Base-by-base conservation (phyloP, 2,797 vertebrate species). In the Eulemur albifrons region DNA sequence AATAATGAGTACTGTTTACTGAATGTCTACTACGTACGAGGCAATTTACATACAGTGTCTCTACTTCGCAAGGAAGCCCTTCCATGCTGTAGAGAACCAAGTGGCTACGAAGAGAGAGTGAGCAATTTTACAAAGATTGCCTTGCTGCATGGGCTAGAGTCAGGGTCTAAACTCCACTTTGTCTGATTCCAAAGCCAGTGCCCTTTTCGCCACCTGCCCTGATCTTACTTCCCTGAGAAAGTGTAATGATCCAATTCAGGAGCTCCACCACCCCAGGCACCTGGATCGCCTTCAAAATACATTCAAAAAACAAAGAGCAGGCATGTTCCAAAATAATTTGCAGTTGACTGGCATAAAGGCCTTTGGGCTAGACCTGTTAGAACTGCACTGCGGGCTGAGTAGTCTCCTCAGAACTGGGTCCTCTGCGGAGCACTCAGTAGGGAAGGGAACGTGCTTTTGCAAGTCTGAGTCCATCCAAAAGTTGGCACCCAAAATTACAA, bases 391-490 rank as follows among this genome's bases (percentile, higher is more conserved):
- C 70, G 77, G 14, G 30, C 72, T 59, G 15, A 45, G 83, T 11
- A 27, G 23, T 50, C 21, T 81, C 69, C 50, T 30, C 54, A 27
- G 67, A 77, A 32, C 57, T 5, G 4, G 57, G 35, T n/a, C 45
- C 32, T 69, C 20, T 40, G 8, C 13, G 50, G 43, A 30, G 23
- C 10, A 72, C 21, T 35, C 35, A 48, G 20, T 2, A 18, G 83
- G 57, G 8, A 59, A 35, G 43, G 23, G 21, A 79, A 38, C 8
- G 48, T 63, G 25, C 75, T 83, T 50, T 27, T 18, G 54, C 89
- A 96, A 94, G 96, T 75, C 72, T 30, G 70, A 93, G 75, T 93
- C 65, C 75, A 43, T 79, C 25, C 17, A 30, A 35, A 94, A 50
- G 48, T 11, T 88, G 65, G 52, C 23, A 88, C 40, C 59, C 63